phyloP scores from a whole-genome alignment of 2,888 invertebrate genomes.

The Ophioninae sp. region DNA sequence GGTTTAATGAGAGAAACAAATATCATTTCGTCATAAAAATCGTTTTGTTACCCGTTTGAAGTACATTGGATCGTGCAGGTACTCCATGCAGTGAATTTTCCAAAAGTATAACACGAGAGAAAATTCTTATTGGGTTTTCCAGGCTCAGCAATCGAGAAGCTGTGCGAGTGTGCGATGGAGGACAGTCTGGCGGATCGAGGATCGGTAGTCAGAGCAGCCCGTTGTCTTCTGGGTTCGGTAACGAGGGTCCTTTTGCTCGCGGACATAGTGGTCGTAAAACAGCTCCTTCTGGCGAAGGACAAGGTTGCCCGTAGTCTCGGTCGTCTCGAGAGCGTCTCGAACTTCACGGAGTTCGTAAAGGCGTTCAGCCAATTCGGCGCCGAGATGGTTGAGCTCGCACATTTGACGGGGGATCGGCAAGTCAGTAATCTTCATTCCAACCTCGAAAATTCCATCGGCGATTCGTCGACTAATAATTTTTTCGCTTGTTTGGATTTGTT shows the following conservation, averaged over 20 bases:
- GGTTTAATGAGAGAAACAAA: too few relatives aligned
- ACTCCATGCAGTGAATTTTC: too few relatives aligned
- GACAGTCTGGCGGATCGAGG: constrained; percentile 84
- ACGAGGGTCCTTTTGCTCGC: constrained; percentile 97
- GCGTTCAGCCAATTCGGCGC: constrained; percentile 99
- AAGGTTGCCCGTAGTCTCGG: constrained; percentile 93
- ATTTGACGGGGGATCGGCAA: constrained; percentile 91
- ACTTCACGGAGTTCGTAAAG: constrained; percentile 98
- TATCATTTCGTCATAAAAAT: too few relatives aligned
- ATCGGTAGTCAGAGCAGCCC: constrained; percentile 94
- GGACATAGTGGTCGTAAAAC: constrained; percentile 98
- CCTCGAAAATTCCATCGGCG: too few relatives aligned
- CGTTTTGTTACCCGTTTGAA: too few relatives aligned
- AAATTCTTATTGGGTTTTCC: too few relatives aligned
- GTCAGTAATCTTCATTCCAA: too few relatives aligned
- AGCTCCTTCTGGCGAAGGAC: constrained; percentile 96
- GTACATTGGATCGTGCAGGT: too few relatives aligned
- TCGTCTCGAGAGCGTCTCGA: constrained; percentile 92
- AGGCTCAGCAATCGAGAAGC: constrained; percentile 96
- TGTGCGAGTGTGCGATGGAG: constrained; percentile 90
- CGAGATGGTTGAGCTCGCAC: constrained; percentile 99
- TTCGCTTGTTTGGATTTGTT: not conserved
- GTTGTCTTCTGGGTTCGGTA: constrained; percentile 96
- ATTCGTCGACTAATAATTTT: not conserved
- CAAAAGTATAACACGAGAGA: too few relatives aligned